A percentile compares a stretch with the other conserved stretches of the same genome.
These are phyloP conservation scores for Trachops cirrhosus DNA, from an alignment of 2,797 vertebrate genomes.

Conservation along the genomic window DNA sequence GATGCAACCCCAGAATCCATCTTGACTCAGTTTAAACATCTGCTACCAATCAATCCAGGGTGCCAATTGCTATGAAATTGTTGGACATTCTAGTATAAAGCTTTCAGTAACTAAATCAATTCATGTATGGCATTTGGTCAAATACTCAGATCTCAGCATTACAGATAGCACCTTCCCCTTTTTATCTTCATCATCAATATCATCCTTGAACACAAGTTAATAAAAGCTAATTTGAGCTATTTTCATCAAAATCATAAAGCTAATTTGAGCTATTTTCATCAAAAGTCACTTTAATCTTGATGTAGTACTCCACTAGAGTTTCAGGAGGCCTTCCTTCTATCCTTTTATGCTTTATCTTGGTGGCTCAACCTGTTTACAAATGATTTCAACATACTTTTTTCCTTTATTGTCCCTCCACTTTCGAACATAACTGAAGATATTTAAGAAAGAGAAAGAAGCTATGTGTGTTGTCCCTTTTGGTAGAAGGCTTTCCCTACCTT, in stretches of 20 bases:
- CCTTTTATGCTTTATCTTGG: conserved; percentile 89
- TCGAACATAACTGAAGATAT: neutral
- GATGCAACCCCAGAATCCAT: neutral
- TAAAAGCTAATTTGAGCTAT: conserved; percentile 91
- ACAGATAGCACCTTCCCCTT: conserved; percentile 90
- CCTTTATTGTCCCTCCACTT: neutral
- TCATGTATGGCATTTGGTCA: neutral
- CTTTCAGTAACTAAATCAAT: neutral
- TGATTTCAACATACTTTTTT: neutral
- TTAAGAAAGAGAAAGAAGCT: neutral
- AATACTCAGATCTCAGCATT: conserved; percentile 79
- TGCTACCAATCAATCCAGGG: neutral
- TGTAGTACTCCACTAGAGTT: conserved; percentile 90
- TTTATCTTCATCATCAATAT: conserved; percentile 89
- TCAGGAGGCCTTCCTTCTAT: conserved; percentile 89
- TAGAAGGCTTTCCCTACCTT: neutral
- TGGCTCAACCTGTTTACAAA: conserved; percentile 91
- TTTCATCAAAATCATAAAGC: conserved; percentile 91
- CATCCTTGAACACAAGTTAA: conserved; percentile 83
- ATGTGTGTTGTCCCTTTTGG: neutral
- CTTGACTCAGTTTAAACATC: neutral
- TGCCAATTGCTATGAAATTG: neutral
- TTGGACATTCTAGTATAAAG: neutral
- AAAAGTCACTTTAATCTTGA: conserved; percentile 93
- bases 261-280: conserved; percentile 93